Base-by-base conservation (phyloP, 2,113 vertebrate genomes). In the Triplophysa siluroides region DNA sequence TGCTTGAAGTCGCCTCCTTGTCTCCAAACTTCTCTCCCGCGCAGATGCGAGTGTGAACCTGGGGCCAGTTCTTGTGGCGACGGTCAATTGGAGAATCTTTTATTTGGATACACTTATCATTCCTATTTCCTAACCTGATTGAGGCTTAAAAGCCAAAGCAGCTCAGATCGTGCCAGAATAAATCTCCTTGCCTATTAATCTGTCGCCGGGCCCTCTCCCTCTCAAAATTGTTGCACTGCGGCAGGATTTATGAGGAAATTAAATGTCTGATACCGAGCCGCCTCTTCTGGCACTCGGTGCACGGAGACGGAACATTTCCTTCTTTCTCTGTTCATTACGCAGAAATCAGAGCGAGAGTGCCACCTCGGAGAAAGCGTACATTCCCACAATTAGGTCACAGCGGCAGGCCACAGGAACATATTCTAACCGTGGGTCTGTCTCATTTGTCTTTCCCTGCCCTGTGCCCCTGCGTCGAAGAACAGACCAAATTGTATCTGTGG, bases 161-260 rank as follows among this genome's bases (percentile, higher is more conserved):
- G 92, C 90, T 90, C 89, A 90, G 91, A 92, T 92, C 92, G 93
- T 93, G 93, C 92, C 86, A 63, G 80, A 83, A 82, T 91, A 92
- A 92, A 94, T 93, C 92, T 92, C 85, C 84, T 75, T 85, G 84
- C 86, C 87, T 90, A 94, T 94, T 93, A 94, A 93, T 93, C 92
- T 89, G 75, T 83, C 84, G 79, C 78, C 84, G 86, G 89, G 88
- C 87, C 81, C 80, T 89, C 86, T 89, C 87, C 85, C 74, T 38
- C 83, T 78, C 81, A 90, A 90, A 91, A 90, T 88, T 86, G 87
- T 86, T 90, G 89, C 88, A 88, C 87, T 82, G 64, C 82, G 83
- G 87, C 85, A 26, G 87, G 89, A 89, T 90, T 90, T 90, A 85
- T 79, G 79, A 83, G 88, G 86, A 92, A 90, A 93, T 92, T 89